phyloP scores from a whole-genome alignment of 35 echinoderm and acorn worm species.

The Ophiothrix spiculata region DNA sequence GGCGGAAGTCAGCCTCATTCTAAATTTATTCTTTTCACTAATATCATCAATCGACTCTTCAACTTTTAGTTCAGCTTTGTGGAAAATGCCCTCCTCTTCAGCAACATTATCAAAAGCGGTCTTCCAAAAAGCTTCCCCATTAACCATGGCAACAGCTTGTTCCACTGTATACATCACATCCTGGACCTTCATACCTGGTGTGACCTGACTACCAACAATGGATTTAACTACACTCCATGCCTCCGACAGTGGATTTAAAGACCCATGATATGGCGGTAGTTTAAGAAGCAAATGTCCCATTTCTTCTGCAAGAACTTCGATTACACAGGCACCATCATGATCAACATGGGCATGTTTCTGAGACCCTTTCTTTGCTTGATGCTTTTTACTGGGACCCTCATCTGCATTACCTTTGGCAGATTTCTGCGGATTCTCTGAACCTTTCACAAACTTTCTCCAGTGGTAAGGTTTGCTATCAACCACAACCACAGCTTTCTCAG shows the following conservation, averaged over 20 bases:
- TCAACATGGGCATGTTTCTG: not conserved
- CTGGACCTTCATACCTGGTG: not conserved
- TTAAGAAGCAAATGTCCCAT: not conserved
- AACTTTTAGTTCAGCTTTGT: not conserved
- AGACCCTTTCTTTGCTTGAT: not conserved
- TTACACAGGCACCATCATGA: not conserved
- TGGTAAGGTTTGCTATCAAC: not conserved
- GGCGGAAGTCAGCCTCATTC: not conserved
- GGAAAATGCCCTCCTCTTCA: not conserved
- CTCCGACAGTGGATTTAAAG: not conserved
- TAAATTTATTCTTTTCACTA: not conserved
- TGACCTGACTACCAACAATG: not conserved
- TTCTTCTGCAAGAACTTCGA: constrained; percentile 5
- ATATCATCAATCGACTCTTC: not conserved
- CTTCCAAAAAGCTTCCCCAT: not conserved
- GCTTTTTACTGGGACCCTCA: not conserved
- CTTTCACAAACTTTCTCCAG: not conserved
- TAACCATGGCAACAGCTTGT: not conserved
- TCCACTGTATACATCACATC: not conserved
- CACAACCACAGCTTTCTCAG: not conserved
- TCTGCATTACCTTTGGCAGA: not conserved
- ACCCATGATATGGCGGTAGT: not conserved
- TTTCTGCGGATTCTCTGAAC: no score
- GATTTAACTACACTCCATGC: not conserved
- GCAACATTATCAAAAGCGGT: not conserved